These are phyloP conservation scores for Myathropa florea DNA, from an alignment of 2,888 invertebrate genomes.

Conservation along the genomic window DNA sequence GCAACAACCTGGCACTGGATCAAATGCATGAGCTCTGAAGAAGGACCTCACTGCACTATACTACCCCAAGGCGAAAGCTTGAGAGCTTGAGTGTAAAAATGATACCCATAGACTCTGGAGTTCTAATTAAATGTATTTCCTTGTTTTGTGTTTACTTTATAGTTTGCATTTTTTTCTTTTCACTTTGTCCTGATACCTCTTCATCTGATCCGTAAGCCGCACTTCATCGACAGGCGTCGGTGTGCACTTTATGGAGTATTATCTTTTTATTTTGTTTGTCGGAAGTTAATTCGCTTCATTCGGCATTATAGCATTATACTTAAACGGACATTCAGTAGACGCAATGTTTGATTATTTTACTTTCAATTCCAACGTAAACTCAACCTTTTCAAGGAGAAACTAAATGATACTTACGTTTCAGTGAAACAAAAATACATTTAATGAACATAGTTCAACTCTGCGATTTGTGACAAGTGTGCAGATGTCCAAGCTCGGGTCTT, in stretches of 20 bases:
- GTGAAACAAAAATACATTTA: not conserved
- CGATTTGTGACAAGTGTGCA: not conserved
- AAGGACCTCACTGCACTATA: too few relatives aligned
- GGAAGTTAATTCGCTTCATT: too few relatives aligned
- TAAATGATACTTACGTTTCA: not conserved
- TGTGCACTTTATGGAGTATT: too few relatives aligned
- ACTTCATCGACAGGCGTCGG: not conserved
- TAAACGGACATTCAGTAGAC: too few relatives aligned
- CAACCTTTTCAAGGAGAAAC: not conserved
- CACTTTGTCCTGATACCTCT: not conserved
- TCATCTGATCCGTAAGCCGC: not conserved
- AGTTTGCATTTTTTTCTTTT: slow-evolving; percentile 48
- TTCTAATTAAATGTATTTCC: slow-evolving; percentile 68
- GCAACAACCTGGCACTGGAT: too few relatives aligned
- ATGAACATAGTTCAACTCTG: not conserved
- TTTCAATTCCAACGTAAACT: too few relatives aligned
- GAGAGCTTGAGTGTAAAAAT: slow-evolving; percentile 19
- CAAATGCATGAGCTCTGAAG: too few relatives aligned
- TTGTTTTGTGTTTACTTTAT: slow-evolving; percentile 61
- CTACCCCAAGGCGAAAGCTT: not conserved
- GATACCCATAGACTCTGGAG: slow-evolving; percentile 41
- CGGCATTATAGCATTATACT: too few relatives aligned
- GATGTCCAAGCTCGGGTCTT: not conserved
- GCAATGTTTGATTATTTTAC: too few relatives aligned
- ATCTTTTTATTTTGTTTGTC: too few relatives aligned